Base-by-base conservation (phyloP, 1,140 invertebrate genomes). In the Apis florea region DNA sequence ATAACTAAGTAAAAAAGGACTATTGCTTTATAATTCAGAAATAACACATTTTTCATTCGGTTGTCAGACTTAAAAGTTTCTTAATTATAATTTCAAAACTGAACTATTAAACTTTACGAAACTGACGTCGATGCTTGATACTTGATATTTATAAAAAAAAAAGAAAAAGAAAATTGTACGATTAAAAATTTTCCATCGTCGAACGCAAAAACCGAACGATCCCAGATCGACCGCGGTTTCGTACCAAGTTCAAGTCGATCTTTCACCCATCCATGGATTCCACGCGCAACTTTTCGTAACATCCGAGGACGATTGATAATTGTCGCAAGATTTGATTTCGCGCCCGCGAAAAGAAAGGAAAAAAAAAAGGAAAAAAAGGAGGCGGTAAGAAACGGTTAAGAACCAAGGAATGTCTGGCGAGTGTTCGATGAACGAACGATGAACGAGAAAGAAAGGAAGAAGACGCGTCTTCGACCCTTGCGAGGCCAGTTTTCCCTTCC, bases 401-500 rank as follows among this genome's bases (percentile, higher is more conserved):
- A n/a, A 73, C 31, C 63, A 40, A 82, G 63, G 70, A 61, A 66
- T 68, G 53, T 75, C 68, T 64, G 59, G 75, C 67, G 72, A 71
- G 64, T n/a, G n/a, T 54, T 56, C 66, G 24, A 69, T 10, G 61
- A 40, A 69, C 12, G 61, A 40, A 56, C 47, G 51, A 26, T 40
- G 67, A 9, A 53, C 51, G 61, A 68, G 26, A 49, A 6, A 21
- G 17, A 40, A 21, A 40, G 1, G 17, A 1, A 26, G 9, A 1
- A 26, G 13, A 21, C 15, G 17, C 1, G 10, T 13, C 24, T 26
- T 19, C 40, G 24, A 17, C 53, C 58, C 78, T 86, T 83, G 75
- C 75, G 85, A 86, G 61, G 17, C 67, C 84, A 78, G 59, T 58
- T 69, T 24, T n/a, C 76, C 76, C 54, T 31, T 79, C 61, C 61